Base-by-base conservation (phyloP, 2,888 invertebrate genomes). In the Nymphalis urticae region DNA sequence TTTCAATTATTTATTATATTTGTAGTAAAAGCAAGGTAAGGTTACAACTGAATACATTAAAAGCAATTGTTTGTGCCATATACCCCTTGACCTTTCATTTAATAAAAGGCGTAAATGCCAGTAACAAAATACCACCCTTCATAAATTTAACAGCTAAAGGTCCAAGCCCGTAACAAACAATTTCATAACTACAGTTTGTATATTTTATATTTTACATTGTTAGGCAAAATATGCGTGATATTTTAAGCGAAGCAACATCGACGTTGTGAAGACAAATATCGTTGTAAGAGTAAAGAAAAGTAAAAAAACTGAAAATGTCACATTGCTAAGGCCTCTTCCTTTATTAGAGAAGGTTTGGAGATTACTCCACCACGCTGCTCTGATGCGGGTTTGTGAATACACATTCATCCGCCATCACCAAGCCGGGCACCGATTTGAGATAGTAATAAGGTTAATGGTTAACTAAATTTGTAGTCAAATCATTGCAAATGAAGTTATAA, bases 81-180 rank as follows among this genome's bases (percentile, higher is more conserved):
- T 42, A 36, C 36, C 48, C 66, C 62, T 19, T 66, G 66, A 66
- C 66, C 62, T 66, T 62, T 66, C 47, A 47, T 32, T 62, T 32
- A 42, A 58, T 42, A 58, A 58, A 58, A 58, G 58, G 58, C 42
- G 58, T 58, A 58, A 58, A 58, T 58, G 58, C 58, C 58, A 58
- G 19, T 42, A 42, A 58, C 58, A 58, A 58, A 58, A 36, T 58
- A 58, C 19, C 19, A 36, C n/a, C 58, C 58, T 42, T 58, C 19
- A 58, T 42, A 56, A 32, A 56, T 58, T 54, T 66, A 61, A 66
- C 13, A 42, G 24, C 51, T 58, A 58, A 58, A 58, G 58, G 58
- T 36, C 36, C 58, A 42, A 36, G 58, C 17, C 42, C 36, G 19
- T 19, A 42, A 36, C 19, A 58, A 58, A 13, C 19, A 13, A 27